Evolutionary conservation across 2,888 invertebrate genomes (phyloP).

Genomic region (Caenorhabditis becei): DNA sequence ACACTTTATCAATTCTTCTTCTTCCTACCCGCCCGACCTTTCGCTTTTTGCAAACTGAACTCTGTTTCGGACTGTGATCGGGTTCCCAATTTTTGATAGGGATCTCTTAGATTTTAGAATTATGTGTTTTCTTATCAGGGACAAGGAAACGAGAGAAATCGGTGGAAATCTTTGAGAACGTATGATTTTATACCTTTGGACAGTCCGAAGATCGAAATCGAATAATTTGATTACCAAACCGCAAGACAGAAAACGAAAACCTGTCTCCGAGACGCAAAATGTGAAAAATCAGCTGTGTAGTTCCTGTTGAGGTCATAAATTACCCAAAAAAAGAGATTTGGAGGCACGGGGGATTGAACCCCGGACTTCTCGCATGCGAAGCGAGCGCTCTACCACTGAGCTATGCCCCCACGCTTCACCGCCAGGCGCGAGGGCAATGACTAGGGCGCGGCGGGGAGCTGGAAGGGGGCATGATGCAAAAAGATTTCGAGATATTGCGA

Average conservation of each 20-base stretch:
- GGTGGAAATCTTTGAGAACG: no score
- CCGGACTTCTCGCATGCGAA: conserved; percentile 80
- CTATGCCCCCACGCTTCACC: conserved; percentile 48
- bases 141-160: no score
- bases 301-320: no score
- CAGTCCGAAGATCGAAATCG: conserved; percentile 29
- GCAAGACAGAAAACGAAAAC: no score
- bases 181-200: conserved; percentile 6
- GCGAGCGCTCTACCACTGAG: conserved; percentile 80
- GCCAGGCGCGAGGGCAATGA: neutral
- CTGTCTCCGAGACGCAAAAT: no score
- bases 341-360: conserved; percentile 79
- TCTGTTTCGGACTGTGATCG: neutral
- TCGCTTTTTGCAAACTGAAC: no score
- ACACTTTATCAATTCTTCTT: no score
- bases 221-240: conserved; percentile 38
- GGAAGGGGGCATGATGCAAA: neutral
- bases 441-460: neutral
- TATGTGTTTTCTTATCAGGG: conserved; percentile 1
- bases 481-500: no score
- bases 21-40: no score
- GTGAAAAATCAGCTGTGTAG: no score
- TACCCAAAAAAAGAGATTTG: conserved; percentile 67
- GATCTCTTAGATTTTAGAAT: no score
- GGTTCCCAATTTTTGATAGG: conserved; percentile 13